Conservation (phyloP, 2,888 invertebrate species). For the Vanessa cardui region DNA sequence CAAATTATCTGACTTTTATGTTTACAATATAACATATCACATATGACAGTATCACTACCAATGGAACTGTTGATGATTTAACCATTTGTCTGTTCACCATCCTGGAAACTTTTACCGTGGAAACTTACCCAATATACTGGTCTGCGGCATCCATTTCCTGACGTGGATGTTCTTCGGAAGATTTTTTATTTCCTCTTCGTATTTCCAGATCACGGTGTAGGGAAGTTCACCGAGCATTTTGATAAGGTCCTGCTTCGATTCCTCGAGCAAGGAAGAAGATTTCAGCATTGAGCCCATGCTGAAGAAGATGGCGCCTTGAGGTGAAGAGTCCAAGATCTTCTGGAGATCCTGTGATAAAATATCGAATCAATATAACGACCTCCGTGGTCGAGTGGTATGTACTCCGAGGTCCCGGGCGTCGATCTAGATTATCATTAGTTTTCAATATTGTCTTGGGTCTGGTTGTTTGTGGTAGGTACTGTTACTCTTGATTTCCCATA, state of each 20-base stretch:
- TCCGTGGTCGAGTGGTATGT: too few relatives aligned
- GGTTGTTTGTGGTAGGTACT: too few relatives aligned
- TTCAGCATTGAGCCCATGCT: slow-evolving; percentile 64
- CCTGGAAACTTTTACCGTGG: not conserved
- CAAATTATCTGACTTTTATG: too few relatives aligned
- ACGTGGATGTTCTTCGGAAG: slow-evolving; percentile 69
- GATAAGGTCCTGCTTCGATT: slow-evolving; percentile 48
- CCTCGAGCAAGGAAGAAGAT: slow-evolving; percentile 46
- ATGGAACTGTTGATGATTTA: too few relatives aligned
- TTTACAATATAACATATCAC: too few relatives aligned
- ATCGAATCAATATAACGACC: not conserved
- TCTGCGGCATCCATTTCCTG: slow-evolving; percentile 76
- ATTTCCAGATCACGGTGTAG: slow-evolving; percentile 77
- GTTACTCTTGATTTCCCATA: too few relatives aligned
- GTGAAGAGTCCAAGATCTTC: slow-evolving; percentile 56
- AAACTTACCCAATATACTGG: slow-evolving; percentile 69
- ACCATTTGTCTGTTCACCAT: not conserved
- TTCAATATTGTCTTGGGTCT: too few relatives aligned
- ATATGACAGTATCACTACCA: too few relatives aligned
- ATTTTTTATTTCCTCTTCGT: slow-evolving; percentile 60
- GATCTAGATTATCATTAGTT: too few relatives aligned
- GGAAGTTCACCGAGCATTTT: slow-evolving; percentile 52
- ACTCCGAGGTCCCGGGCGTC: too few relatives aligned
- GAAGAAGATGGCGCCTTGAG: slow-evolving; percentile 66
- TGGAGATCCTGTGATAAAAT: slow-evolving; percentile 57